Evolutionary conservation across 2,888 invertebrate genomes (phyloP).

Genomic region (Calliscelio sp.): DNA sequence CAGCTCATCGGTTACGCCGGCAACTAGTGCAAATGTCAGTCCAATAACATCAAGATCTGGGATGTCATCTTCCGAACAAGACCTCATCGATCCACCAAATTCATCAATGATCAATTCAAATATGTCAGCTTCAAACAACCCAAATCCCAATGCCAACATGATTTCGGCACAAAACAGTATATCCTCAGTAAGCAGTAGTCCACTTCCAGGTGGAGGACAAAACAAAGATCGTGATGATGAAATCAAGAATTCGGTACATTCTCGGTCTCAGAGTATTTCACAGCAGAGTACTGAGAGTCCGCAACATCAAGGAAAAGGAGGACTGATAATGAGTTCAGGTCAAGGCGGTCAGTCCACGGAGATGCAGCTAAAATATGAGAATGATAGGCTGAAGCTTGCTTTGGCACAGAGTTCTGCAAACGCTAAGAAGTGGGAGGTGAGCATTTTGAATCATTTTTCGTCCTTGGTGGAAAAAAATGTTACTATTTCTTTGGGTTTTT

Average conservation of each 20-base stretch:
- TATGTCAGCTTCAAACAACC: constrained; percentile 84
- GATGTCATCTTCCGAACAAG: constrained; percentile 86
- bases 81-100: constrained; percentile 87
- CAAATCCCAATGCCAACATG: constrained; percentile 84
- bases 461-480: too few species aligned
- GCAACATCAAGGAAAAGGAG: constrained; percentile 87
- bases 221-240: constrained; percentile 84
- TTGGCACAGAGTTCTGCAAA: constrained; percentile 98
- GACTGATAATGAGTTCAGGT: constrained; percentile 80
- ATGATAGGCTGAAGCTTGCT: constrained; percentile 97
- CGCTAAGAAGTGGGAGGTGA: constrained; percentile 98
- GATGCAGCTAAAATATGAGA: constrained; percentile 98
- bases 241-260: constrained; percentile 84
- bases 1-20: constrained; percentile 92
- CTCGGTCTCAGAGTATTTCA: constrained; percentile 84
- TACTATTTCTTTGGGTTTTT: constrained; percentile 17
- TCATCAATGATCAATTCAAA: constrained; percentile 86
- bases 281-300: constrained; percentile 88
- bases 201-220: constrained; percentile 83
- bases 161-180: constrained; percentile 85
- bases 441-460: constrained; percentile 1
- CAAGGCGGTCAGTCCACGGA: constrained; percentile 87
- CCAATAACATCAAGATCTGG: constrained; percentile 91
- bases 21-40: constrained; percentile 95
- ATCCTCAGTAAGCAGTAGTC: constrained; percentile 85